Evolutionary conservation across 2,888 invertebrate species (phyloP).

Genomic region (Mythimna pallens): DNA sequence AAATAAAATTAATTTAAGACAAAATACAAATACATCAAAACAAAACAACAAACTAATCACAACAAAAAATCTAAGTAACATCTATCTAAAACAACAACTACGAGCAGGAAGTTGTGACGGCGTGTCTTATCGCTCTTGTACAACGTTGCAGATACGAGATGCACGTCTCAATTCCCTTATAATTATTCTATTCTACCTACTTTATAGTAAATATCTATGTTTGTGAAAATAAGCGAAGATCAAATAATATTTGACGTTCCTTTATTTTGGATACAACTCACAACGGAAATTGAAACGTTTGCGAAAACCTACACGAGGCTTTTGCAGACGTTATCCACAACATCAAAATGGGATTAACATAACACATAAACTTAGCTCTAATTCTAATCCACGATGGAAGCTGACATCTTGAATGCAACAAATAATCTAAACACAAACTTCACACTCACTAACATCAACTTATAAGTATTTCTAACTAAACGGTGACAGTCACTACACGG

Average conservation of each 20-base stretch:
- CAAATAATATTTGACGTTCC: constrained; percentile 30
- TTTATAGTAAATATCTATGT: neutral
- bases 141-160: constrained; percentile 11
- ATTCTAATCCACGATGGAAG: neutral
- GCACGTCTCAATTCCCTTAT: constrained; percentile 19
- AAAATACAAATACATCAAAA: neutral
- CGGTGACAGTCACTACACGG: neutral
- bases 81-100: neutral
- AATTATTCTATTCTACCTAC: neutral
- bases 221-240: constrained; percentile 42
- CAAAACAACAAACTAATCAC: constrained; percentile 20
- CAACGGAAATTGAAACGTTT: constrained; percentile 21
- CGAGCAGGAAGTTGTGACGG: constrained; percentile 23
- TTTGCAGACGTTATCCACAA: constrained; percentile 40
- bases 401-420: constrained; percentile 7
- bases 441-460: constrained; percentile 9
- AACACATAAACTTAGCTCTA: constrained; percentile 21
- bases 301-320: constrained; percentile 29
- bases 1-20: neutral
- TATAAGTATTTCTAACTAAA: constrained; percentile 10
- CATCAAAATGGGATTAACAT: constrained; percentile 20
- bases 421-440: constrained; percentile 13
- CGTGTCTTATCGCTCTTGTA: constrained; percentile 16
- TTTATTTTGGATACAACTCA: constrained; percentile 27
- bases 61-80: constrained; percentile 6